Base-by-base conservation (phyloP, 1,140 invertebrate genomes). In the Pseudomyrmex sp. region DNA sequence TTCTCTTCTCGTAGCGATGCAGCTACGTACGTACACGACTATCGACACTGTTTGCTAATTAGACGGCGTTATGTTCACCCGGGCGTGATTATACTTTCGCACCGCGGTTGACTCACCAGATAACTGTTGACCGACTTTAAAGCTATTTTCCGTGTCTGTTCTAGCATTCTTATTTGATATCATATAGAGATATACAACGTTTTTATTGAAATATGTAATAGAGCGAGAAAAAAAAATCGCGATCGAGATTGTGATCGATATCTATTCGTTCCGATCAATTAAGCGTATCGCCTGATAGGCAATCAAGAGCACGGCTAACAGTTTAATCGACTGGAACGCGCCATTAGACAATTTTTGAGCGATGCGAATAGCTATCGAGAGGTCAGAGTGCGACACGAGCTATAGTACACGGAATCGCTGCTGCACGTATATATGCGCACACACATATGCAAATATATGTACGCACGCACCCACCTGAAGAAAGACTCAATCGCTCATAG, bases 401-500 rank as follows among this genome's bases (percentile, higher is more conserved):
- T 54, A 50, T 44, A 2, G 56, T 9, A 15, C 15, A 18, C 8
- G 5, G 35, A 35, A 7, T 35, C 62, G 23, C 62, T 10, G 50
- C 13, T 10, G 50, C 13, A 52, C 10, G 50, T 12, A 13, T 52
- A 35, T 52, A 52, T 13, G 62, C 3, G 10, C n/a, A n/a, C 10
- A 12, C 2, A n/a, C 26, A 35, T 7, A 35, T 35, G 35, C 35
- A 35, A 35, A 35, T 35, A 35, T 35, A 35, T 35, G 15, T 20
- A 52, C 20, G 20, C 7, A 18, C 12, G 26, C 48, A 18, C 48
- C 13, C 15, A 8, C 18, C 46, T n/a, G 44, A 72, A 72, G 76
- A 59, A 61, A 80, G 76, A 72, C 66, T 72, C 76, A 70, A 80
- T 80, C 76, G 65, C 44, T 80, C 76, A 80, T 80, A 59, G 66